Conservation (phyloP, 2,888 invertebrate species). For the Leptopilina syphax region DNA sequence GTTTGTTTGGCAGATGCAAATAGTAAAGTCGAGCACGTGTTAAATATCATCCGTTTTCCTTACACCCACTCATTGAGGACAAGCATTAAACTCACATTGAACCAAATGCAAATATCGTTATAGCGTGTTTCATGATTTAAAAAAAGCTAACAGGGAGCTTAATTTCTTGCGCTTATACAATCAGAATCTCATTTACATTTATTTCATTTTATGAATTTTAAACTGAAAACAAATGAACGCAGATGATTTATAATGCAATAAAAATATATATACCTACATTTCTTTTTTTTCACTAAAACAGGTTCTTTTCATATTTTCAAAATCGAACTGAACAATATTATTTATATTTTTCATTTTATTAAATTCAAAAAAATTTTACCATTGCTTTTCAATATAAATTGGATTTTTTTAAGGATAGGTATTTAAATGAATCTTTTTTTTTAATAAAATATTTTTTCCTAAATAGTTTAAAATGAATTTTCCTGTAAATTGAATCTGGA, state of each 20-base stretch:
- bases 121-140: conserved; percentile 13
- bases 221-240: conserved; percentile 1
- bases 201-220: not conserved
- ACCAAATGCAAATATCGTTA: not conserved
- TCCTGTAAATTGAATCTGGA: too few species aligned
- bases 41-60: conserved; percentile 5
- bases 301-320: too few species aligned
- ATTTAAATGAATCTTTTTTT: too few species aligned
- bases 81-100: conserved; percentile 22
- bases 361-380: too few species aligned
- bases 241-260: too few species aligned
- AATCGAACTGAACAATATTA: too few species aligned
- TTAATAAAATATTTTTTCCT: too few species aligned
- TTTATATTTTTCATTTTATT: too few species aligned
- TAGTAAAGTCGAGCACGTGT: conserved; percentile 22
- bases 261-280: not conserved
- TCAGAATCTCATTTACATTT: conserved; percentile 14
- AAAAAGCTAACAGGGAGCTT: conserved; percentile 8
- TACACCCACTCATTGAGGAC: conserved; percentile 24
- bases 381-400: too few species aligned
- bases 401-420: too few species aligned
- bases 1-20: conserved; percentile 31
- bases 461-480: too few species aligned
- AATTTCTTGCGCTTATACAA: conserved; percentile 8
- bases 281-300: too few species aligned